Evolutionary conservation across 2,797 vertebrate species (phyloP).

Genomic region (Eremophila alpestris): DNA sequence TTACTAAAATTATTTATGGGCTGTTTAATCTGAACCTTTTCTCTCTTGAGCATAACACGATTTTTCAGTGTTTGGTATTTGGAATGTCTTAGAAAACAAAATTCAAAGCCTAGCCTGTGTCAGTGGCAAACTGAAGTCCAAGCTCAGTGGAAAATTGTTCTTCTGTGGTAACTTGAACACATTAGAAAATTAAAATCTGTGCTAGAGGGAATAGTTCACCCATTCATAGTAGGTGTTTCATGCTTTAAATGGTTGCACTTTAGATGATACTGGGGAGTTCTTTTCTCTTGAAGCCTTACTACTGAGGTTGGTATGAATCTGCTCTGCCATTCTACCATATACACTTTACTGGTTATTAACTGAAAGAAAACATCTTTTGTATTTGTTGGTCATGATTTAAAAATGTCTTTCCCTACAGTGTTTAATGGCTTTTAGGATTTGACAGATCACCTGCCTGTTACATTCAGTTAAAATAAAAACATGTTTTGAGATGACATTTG

Average conservation of each 20-base stretch:
- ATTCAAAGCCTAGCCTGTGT: neutral
- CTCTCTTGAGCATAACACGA: neutral
- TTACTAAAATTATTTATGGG: neutral
- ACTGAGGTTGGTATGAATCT: neutral
- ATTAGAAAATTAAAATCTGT: neutral
- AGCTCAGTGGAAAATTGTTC: neutral
- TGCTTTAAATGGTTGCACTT: neutral
- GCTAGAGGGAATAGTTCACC: neutral
- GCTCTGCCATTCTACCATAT: neutral
- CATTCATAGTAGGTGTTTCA: neutral
- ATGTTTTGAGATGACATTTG: neutral
- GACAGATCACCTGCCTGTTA: neutral
- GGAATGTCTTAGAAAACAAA: neutral
- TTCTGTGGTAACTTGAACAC: neutral
- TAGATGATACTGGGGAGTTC: neutral
- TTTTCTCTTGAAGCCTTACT: neutral
- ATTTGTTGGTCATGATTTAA: neutral
- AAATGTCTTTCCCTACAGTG: slow-evolving; percentile 32
- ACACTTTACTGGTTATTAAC: neutral
- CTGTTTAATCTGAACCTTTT: neutral
- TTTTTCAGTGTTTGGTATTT: neutral
- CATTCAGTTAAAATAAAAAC: neutral
- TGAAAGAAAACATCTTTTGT: neutral
- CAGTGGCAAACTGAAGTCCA: neutral
- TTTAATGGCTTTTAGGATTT: slow-evolving; percentile 41